These are phyloP conservation scores for Hippocampus mohnikei DNA, from an alignment of 2,113 vertebrate species.

Conservation along the genomic window DNA sequence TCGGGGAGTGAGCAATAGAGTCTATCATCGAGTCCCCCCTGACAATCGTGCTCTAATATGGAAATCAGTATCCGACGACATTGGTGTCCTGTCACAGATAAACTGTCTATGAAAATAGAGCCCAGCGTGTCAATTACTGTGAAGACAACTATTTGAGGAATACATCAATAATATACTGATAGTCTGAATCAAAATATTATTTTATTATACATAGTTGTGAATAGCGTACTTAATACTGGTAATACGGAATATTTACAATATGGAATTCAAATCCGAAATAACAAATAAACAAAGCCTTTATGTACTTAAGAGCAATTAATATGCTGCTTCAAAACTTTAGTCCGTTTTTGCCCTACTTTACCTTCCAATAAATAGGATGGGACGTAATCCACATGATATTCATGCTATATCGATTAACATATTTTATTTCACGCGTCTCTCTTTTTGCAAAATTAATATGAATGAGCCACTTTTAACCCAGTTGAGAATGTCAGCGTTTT, in stretches of 20 bases:
- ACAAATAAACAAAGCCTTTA: not conserved
- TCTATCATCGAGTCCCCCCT: too few species aligned
- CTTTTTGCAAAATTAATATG: slow-evolving; percentile 26
- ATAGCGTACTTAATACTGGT: not conserved
- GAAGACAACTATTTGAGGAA: too few species aligned
- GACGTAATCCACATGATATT: slow-evolving; percentile 36
- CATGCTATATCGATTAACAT: slow-evolving; percentile 55
- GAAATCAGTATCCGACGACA: too few species aligned
- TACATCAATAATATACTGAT: too few species aligned
- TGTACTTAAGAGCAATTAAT: slow-evolving; percentile 3
- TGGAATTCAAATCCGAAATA: not conserved
- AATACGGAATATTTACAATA: not conserved
- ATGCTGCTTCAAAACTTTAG: slow-evolving; percentile 37
- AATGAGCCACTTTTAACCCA: slow-evolving; percentile 39
- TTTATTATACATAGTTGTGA: too few species aligned
- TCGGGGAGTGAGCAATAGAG: too few species aligned
- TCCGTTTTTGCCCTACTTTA: slow-evolving; percentile 59
- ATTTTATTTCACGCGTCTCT: slow-evolving; percentile 14
- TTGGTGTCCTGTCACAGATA: too few species aligned
- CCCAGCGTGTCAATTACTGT: too few species aligned
- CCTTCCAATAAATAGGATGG: slow-evolving; percentile 37
- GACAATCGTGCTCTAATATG: too few species aligned
- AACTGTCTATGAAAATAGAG: too few species aligned
- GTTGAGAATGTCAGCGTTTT: slow-evolving; percentile 49
- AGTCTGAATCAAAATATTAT: too few species aligned